phyloP scores from a whole-genome alignment of 2,113 vertebrate genomes.

The Pristiophorus japonicus region DNA sequence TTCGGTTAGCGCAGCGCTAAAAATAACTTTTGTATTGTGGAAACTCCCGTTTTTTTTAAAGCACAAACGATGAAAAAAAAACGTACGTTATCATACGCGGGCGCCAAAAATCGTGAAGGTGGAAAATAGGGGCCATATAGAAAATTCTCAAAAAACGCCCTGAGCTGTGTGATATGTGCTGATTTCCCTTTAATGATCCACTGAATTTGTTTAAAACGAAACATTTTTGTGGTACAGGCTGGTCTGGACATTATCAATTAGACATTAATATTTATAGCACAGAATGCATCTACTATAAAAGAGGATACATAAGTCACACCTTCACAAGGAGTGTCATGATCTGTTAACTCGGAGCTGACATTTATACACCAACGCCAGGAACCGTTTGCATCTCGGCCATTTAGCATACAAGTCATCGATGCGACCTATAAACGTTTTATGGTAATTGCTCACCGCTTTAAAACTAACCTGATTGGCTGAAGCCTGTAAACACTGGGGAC shows the following conservation, averaged over 20 bases:
- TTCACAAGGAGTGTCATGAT: not conserved
- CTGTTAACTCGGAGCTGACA: not conserved
- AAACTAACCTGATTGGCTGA: slow-evolving; percentile 50
- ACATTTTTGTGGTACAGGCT: not conserved
- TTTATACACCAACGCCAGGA: not conserved
- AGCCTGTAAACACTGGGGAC: slow-evolving; percentile 50
- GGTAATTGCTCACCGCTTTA: not conserved
- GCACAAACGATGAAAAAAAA: no score
- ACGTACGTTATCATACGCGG: no score
- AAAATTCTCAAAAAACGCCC: not conserved
- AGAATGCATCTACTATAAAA: not conserved
- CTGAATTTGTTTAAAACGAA: not conserved
- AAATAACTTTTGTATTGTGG: no score
- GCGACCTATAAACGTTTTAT: not conserved
- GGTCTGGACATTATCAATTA: not conserved
- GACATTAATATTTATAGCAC: not conserved
- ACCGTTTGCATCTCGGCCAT: not conserved
- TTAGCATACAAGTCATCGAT: not conserved
- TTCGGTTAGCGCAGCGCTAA: no score
- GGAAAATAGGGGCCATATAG: no score
- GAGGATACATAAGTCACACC: not conserved
- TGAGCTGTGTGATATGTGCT: not conserved
- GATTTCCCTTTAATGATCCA: not conserved
- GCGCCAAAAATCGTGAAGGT: no score
- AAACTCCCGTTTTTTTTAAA: no score